A percentile compares a stretch with the other conserved stretches of the same genome.
phyloP scores from a whole-genome alignment of 2,113 vertebrate genomes.

The Phycodurus eques region DNA sequence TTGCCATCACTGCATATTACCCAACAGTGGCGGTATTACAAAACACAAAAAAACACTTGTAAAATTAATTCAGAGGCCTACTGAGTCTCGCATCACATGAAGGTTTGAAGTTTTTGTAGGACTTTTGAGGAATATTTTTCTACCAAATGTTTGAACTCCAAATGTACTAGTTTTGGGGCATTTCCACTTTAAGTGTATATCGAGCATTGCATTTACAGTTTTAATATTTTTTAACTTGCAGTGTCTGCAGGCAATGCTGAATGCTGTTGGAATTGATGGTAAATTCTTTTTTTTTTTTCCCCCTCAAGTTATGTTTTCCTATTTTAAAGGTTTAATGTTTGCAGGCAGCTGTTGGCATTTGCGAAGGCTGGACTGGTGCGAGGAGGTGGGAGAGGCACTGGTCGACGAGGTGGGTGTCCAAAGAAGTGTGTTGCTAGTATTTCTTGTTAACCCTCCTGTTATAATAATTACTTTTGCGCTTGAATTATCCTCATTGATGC shows the following conservation, averaged over 20 bases:
- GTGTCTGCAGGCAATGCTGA: slow-evolving; percentile 86
- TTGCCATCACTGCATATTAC: no score
- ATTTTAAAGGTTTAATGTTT: slow-evolving; percentile 21
- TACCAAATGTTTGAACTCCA: no score
- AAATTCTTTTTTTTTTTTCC: slow-evolving; percentile 34
- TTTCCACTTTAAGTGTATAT: neutral
- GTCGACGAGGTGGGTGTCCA: slow-evolving; percentile 76
- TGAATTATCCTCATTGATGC: no score
- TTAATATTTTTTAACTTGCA: slow-evolving; percentile 54
- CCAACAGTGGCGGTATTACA: no score
- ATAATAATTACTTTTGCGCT: neutral
- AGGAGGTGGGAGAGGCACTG: slow-evolving; percentile 84
- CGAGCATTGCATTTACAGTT: neutral
- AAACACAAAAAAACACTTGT: no score
- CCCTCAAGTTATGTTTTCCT: neutral
- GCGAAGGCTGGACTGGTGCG: slow-evolving; percentile 86
- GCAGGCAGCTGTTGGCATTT: slow-evolving; percentile 83
- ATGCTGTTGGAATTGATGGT: slow-evolving; percentile 82
- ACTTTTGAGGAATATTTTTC: no score
- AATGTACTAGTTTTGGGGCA: no score
- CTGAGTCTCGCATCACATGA: no score
- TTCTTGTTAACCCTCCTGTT: neutral
- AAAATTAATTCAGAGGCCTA: no score
- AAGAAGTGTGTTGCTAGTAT: neutral
- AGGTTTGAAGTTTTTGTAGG: no score